Conservation (phyloP, 2,888 invertebrate genomes). For the Cetonia aurata region DNA sequence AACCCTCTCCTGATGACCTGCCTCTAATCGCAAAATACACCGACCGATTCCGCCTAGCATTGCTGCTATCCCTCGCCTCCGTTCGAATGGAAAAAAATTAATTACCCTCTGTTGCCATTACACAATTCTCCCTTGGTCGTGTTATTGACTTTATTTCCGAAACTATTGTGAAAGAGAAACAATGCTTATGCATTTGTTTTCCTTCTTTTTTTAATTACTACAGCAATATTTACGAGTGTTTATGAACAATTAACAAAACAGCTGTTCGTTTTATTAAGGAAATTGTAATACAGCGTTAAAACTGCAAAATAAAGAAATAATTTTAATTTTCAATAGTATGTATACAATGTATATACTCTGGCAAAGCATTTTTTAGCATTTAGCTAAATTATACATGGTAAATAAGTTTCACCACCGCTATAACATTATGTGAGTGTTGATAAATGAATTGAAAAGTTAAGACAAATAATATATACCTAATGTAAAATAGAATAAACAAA, state of each 20-base stretch:
- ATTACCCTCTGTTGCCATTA: conserved; percentile 41
- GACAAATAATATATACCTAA: no score
- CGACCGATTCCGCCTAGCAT: conserved; percentile 34
- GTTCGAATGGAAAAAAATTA: conserved; percentile 34
- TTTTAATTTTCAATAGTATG: no score
- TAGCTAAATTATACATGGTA: no score
- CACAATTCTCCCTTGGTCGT: conserved; percentile 29
- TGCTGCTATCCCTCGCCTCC: conserved; percentile 29
- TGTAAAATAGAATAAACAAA: background rate
- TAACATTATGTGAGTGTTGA: no score
- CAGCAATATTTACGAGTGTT: background rate
- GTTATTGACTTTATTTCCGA: conserved; percentile 35
- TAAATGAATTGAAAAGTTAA: no score
- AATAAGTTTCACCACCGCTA: no score
- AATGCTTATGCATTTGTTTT: background rate
- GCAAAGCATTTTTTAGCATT: no score
- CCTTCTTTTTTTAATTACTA: conserved; percentile 24
- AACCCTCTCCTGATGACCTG: conserved; percentile 46
- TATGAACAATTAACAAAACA: no score
- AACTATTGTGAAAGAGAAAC: conserved; percentile 28
- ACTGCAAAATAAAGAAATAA: background rate
- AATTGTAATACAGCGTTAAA: background rate
- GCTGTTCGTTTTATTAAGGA: background rate
- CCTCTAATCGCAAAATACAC: conserved; percentile 45
- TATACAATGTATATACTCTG: no score